Evolutionary conservation across 2,113 vertebrate species (phyloP).

Genomic region (Osmerus mordax): DNA sequence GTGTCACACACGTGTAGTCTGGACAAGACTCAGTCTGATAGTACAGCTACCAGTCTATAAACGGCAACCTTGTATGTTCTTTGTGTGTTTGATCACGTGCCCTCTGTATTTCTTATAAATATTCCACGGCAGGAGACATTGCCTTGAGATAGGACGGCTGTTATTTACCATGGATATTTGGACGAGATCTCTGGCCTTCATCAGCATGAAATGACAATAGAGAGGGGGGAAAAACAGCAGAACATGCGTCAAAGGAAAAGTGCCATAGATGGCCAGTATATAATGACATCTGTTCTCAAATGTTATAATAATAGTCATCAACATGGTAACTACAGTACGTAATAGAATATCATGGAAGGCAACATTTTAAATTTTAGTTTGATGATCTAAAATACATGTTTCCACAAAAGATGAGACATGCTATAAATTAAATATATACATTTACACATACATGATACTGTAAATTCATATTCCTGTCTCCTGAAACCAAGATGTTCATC

Average conservation of each 20-base stretch:
- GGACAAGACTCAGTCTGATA: too few relatives aligned
- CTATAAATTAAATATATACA: conserved; percentile 27
- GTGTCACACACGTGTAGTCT: too few relatives aligned
- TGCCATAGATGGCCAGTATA: conserved; percentile 45
- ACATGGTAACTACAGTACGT: conserved; percentile 3
- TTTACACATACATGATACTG: conserved; percentile 30
- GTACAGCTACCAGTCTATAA: too few relatives aligned
- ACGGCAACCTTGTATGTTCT: too few relatives aligned
- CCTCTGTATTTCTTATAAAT: too few relatives aligned
- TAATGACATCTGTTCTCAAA: conserved; percentile 39
- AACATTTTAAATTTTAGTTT: background rate
- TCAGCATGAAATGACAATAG: conserved; percentile 71
- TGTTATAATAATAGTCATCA: conserved; percentile 31
- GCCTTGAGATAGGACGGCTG: conserved; percentile 54
- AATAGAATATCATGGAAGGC: background rate
- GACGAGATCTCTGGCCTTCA: conserved; percentile 75
- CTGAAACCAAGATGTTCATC: conserved; percentile 2
- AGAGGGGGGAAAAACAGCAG: conserved; percentile 67
- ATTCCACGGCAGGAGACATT: conserved; percentile 7
- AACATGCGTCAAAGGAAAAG: conserved; percentile 54
- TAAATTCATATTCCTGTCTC: conserved; percentile 7
- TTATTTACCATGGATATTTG: conserved; percentile 77
- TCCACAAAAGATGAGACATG: conserved; percentile 26
- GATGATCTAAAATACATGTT: conserved; percentile 9
- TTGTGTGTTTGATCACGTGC: too few relatives aligned